phyloP scores from a whole-genome alignment of 2,797 vertebrate genomes.

The Squalus acanthias region DNA sequence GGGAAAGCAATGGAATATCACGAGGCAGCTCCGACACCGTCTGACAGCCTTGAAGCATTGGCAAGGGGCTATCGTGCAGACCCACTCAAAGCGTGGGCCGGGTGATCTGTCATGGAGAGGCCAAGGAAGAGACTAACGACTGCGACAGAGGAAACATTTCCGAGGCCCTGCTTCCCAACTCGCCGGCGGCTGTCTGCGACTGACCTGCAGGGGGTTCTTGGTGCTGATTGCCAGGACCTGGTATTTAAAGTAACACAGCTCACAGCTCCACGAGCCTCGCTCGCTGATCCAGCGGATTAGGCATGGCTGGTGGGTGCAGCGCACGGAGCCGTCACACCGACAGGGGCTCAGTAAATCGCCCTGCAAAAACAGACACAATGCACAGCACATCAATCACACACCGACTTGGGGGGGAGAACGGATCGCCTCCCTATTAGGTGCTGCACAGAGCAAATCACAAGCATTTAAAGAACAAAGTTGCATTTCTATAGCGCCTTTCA shows the following conservation, averaged over 20 bases:
- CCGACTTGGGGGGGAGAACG: neutral
- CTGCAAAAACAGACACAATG: slow-evolving; percentile 49
- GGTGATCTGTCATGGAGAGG: slow-evolving; percentile 31
- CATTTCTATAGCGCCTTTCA: too few relatives aligned
- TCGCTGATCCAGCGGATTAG: slow-evolving; percentile 85
- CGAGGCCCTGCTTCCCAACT: too few relatives aligned
- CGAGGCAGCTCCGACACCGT: slow-evolving; percentile 13
- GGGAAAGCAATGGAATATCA: slow-evolving; percentile 36
- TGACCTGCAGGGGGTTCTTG: slow-evolving; percentile 81
- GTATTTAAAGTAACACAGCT: slow-evolving; percentile 84
- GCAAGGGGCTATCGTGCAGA: neutral
- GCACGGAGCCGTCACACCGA: slow-evolving; percentile 74
- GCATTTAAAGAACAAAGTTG: neutral
- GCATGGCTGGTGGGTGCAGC: slow-evolving; percentile 80
- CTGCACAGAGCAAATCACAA: neutral
- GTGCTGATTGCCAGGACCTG: slow-evolving; percentile 83
- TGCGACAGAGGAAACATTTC: neutral
- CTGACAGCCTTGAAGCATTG: slow-evolving; percentile 39
- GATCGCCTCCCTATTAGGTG: neutral
- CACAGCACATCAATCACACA: neutral
- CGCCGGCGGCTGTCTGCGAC: too few relatives aligned
- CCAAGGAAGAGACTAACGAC: slow-evolving; percentile 1
- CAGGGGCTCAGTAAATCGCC: slow-evolving; percentile 76
- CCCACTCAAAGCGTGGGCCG: neutral
- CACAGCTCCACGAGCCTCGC: slow-evolving; percentile 82